Evolutionary conservation across 2,888 invertebrate species (phyloP).

Genomic region (Hemicrepidius hirtus): DNA sequence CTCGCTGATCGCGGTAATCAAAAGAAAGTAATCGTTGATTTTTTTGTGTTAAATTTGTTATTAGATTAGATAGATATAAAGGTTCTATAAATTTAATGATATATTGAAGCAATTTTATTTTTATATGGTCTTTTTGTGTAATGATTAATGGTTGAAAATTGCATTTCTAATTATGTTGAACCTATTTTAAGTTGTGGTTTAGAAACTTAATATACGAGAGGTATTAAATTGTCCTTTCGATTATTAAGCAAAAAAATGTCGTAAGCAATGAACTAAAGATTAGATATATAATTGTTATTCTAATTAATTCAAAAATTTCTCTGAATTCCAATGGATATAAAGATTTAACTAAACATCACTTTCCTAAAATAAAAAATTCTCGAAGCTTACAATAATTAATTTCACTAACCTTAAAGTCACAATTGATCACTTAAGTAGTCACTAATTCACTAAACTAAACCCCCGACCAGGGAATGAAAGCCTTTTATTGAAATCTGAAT

Average conservation of each 20-base stretch:
- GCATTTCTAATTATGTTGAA: neutral
- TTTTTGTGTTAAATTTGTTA: neutral
- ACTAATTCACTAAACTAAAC: conserved; percentile 45
- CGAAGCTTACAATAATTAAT: neutral
- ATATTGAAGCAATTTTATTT: too few relatives aligned
- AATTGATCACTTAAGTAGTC: conserved; percentile 27
- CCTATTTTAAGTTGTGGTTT: neutral
- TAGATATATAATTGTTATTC: neutral
- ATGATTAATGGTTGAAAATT: neutral
- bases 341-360: neutral
- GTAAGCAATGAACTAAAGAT: too few relatives aligned
- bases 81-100: neutral
- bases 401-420: conserved; percentile 13
- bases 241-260: too few relatives aligned
- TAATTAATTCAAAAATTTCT: conserved; percentile 1
- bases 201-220: too few relatives aligned
- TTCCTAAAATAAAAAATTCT: neutral
- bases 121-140: neutral
- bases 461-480: conserved; percentile 39
- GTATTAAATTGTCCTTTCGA: too few relatives aligned
- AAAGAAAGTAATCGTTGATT: conserved; percentile 3
- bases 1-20: conserved; percentile 4
- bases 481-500: conserved; percentile 46
- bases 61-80: neutral
- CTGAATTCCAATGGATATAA: neutral